Base-by-base conservation (phyloP, 2,113 vertebrate species). In the Eurystomus gularis region DNA sequence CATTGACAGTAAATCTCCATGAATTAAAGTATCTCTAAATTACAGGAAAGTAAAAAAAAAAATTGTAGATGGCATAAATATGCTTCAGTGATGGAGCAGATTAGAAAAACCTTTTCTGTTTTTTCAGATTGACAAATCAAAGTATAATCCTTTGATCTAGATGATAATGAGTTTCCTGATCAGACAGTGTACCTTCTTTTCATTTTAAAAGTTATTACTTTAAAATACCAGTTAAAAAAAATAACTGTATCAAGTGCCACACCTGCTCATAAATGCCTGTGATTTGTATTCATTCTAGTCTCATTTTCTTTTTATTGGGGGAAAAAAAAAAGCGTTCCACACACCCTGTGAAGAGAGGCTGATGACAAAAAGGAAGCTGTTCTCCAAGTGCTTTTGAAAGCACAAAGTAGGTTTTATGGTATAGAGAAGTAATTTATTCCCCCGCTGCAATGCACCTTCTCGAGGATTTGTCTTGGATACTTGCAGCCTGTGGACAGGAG, bases 61-160 rank as follows among this genome's bases (percentile, higher is more conserved):
- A 42, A 69, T 80, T 79, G 66, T 49, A 94, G 70, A 54, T 89
- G 49, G n/a, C 58, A 91, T 88, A 87, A 94, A 93, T 72, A 77
- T 0, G 0, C 66, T 76, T 87, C 70, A 85, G 0, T 69, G 52
- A 25, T 44, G 60, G 31, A 83, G 23, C 3, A 79, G 82, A 82
- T 84, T 66, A 82, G 64, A 60, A 82, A 91, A 87, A 92, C 46
- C 0, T 4, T 35, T 35, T 17, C 23, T 55, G 1, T n/a, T 62
- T 85, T 86, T 91, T 48, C 35, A 49, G 35, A 80, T 49, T 85
- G 61, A 37, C 44, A 82, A 87, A 94, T 76, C 62, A 72, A 90
- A 91, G 28, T 82, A 26, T 72, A 85, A 85, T 91, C n/a, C 40
- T 10, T 82, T 65, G 81, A 49, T 85, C 73, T 87, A 64, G 65